These are phyloP conservation scores for Centrocercus urophasianus DNA, from an alignment of 2,113 vertebrate genomes.

Conservation along the genomic window DNA sequence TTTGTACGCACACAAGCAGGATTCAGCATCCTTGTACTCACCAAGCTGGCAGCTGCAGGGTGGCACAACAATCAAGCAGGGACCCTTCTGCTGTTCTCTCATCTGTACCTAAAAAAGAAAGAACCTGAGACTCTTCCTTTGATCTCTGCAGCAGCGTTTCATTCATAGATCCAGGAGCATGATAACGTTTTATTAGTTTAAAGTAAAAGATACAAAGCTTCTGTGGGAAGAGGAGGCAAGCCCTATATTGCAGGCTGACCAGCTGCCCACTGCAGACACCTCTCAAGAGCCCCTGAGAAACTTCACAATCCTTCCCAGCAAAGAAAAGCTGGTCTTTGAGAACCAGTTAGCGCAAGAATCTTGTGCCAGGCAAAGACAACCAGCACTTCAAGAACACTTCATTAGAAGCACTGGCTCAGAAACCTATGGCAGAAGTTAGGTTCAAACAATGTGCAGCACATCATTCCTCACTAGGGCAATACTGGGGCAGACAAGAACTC, in stretches of 20 bases:
- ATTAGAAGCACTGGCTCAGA: background rate
- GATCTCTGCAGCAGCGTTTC: background rate
- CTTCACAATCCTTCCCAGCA: background rate
- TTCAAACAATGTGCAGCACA: background rate
- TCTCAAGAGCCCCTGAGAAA: background rate
- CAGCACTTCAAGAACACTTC: background rate
- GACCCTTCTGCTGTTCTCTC: background rate
- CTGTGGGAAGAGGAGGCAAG: background rate
- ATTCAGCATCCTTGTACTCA: background rate
- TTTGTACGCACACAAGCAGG: background rate
- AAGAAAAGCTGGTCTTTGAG: background rate
- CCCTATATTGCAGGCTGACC: background rate
- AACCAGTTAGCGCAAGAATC: background rate
- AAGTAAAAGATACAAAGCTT: background rate
- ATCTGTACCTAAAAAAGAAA: background rate
- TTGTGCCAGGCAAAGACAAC: background rate
- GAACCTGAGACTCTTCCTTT: background rate
- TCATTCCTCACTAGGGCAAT: accelerated
- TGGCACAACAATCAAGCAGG: background rate
- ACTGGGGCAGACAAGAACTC: background rate
- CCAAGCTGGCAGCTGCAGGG: background rate
- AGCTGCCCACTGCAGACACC: background rate
- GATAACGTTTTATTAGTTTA: background rate
- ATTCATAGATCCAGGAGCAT: background rate
- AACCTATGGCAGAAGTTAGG: background rate